A percentile compares a stretch with the other conserved stretches of the same genome.
These are phyloP conservation scores for Palythoa heliodiscus DNA, from an alignment of 92 coral and sea anemone genomes.

Conservation along the genomic window DNA sequence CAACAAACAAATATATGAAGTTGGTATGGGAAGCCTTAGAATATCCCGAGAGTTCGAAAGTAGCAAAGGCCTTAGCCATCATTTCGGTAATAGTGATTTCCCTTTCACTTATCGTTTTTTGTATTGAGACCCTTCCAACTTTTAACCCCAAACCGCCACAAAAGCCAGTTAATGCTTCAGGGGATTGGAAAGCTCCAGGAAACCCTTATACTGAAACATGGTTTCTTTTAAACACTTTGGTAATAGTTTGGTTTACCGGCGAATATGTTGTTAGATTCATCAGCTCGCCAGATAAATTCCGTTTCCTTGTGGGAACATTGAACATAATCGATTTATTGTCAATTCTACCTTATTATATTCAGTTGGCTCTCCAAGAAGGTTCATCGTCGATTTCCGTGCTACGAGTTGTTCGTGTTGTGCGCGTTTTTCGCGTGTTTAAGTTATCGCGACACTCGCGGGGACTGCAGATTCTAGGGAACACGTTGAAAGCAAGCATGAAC, in stretches of 20 bases:
- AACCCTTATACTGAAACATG: conserved; percentile 81
- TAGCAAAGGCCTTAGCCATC: conserved; percentile 91
- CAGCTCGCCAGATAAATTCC: conserved; percentile 83
- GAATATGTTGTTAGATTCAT: conserved; percentile 89
- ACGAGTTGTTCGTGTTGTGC: conserved; percentile 98
- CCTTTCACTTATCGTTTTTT: conserved; percentile 87
- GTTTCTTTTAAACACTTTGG: conserved; percentile 85
- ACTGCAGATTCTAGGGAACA: conserved; percentile 94
- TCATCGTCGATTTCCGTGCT: conserved; percentile 90
- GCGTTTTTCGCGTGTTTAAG: conserved; percentile 98
- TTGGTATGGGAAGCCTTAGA: conserved; percentile 87
- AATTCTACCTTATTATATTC: conserved; percentile 92
- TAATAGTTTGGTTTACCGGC: conserved; percentile 88
- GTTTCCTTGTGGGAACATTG: conserved; percentile 84
- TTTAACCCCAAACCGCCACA: conserved; percentile 57
- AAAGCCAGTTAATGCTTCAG: conserved; percentile 64
- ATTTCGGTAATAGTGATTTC: conserved; percentile 89
- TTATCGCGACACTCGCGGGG: conserved; percentile 99
- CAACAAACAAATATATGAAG: conserved; percentile 73
- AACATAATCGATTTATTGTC: conserved; percentile 94
- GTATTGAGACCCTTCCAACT: conserved; percentile 89
- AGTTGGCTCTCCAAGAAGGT: conserved; percentile 79
- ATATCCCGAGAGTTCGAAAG: conserved; percentile 79
- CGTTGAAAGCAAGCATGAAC: conserved; percentile 90
- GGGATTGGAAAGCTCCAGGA: conserved; percentile 50